Conservation (phyloP, 1,140 invertebrate genomes). For the Zaprionus nigranus region DNA sequence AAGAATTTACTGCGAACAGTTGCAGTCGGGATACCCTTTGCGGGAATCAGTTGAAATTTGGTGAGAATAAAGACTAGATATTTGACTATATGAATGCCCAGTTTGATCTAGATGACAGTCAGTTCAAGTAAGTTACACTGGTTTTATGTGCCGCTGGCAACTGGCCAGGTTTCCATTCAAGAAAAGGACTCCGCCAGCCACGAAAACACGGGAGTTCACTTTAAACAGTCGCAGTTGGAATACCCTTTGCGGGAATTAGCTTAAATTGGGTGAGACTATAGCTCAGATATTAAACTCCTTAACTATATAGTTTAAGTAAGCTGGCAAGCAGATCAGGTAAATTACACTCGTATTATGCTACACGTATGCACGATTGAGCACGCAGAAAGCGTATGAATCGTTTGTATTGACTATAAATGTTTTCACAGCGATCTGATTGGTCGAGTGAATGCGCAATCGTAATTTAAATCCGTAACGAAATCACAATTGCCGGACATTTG, state of each 20-base stretch:
- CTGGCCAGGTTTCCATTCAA: neutral
- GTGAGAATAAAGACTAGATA: neutral
- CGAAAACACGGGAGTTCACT: neutral
- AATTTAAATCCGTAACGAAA: conserved; percentile 52
- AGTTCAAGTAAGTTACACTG: no score
- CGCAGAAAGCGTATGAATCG: neutral
- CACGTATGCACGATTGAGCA: neutral
- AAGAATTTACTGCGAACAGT: neutral
- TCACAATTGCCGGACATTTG: conserved; percentile 34
- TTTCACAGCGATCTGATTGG: conserved; percentile 33
- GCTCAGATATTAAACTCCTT: neutral
- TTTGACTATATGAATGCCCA: neutral
- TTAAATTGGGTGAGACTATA: neutral
- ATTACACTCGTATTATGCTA: neutral
- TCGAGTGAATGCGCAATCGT: conserved; percentile 38
- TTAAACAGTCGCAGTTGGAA: neutral
- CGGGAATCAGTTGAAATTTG: neutral
- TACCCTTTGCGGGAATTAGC: neutral
- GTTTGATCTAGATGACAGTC: neutral
- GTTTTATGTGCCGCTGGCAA: neutral
- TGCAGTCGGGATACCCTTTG: neutral
- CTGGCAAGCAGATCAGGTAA: neutral
- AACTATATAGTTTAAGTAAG: neutral
- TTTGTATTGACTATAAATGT: conserved; percentile 23
- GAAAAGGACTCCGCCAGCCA: no score